Conservation (phyloP, 2,113 vertebrate genomes). For the Beaufortia kweichowensis region DNA sequence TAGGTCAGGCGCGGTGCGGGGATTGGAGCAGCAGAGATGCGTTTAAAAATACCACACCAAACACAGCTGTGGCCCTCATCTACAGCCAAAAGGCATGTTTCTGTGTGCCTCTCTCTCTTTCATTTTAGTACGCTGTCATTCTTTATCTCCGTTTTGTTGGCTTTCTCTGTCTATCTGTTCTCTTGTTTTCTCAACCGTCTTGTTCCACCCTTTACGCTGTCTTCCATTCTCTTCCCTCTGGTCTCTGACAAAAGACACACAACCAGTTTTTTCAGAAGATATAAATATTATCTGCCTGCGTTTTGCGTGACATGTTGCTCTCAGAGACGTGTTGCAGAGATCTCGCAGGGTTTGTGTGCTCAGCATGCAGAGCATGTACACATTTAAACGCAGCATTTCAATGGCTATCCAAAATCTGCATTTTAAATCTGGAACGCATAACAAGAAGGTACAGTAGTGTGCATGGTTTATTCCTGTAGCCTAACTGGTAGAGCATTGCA, state of each 20-base stretch:
- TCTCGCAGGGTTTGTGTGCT: slow-evolving; percentile 5
- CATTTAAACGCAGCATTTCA: slow-evolving; percentile 7
- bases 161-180: slow-evolving; percentile 47
- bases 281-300: slow-evolving; percentile 42
- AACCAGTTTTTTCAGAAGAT: slow-evolving; percentile 36
- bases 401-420: neutral
- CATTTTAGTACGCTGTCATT: slow-evolving; percentile 48
- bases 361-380: neutral
- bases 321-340: slow-evolving; percentile 19
- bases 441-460: neutral
- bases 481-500: no score
- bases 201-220: slow-evolving; percentile 36
- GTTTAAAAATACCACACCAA: slow-evolving; percentile 99
- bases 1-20: slow-evolving; percentile 96
- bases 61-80: slow-evolving; percentile 97
- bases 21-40: slow-evolving; percentile 99
- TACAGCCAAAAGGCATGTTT: slow-evolving; percentile 76
- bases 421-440: neutral
- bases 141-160: slow-evolving; percentile 54
- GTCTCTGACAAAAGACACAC: slow-evolving; percentile 49
- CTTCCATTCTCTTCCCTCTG: slow-evolving; percentile 14
- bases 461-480: no score
- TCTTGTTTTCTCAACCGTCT: slow-evolving; percentile 52
- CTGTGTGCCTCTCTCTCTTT: slow-evolving; percentile 37
- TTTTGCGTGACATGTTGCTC: slow-evolving; percentile 46